Conservation (phyloP, 2,888 invertebrate species). For the Eurois occulta region DNA sequence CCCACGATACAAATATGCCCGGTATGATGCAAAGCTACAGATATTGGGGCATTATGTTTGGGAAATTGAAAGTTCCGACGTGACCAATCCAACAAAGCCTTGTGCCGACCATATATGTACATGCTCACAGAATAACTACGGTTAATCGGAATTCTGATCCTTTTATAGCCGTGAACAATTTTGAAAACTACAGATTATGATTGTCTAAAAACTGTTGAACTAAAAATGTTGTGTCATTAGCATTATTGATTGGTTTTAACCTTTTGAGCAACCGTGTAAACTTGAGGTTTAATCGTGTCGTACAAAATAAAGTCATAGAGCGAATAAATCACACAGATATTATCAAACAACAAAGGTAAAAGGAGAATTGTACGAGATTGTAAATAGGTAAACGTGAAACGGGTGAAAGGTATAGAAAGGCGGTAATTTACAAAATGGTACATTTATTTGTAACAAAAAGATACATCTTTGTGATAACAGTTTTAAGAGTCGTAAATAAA, state of each 20-base stretch:
- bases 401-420: constrained; percentile 76
- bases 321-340: constrained; percentile 40
- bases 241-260: constrained; percentile 46
- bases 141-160: constrained; percentile 52
- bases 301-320: constrained; percentile 14
- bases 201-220: constrained; percentile 53
- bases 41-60: constrained; percentile 61
- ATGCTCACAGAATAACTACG: constrained; percentile 44
- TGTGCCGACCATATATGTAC: constrained; percentile 58
- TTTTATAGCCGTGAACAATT: constrained; percentile 52
- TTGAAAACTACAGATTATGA: constrained; percentile 39
- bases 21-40: constrained; percentile 61
- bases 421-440: constrained; percentile 58
- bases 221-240: constrained; percentile 40
- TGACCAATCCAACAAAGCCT: constrained; percentile 65
- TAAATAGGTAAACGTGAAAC: constrained; percentile 68
- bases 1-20: constrained; percentile 61
- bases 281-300: constrained; percentile 14
- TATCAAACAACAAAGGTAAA: constrained; percentile 59
- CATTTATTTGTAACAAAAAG: constrained; percentile 51
- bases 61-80: constrained; percentile 69
- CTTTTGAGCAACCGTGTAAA: constrained; percentile 44
- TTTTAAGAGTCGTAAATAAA: constrained; percentile 36
- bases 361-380: constrained; percentile 50
- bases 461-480: constrained; percentile 48